Base-by-base conservation (phyloP, 1,140 invertebrate species). In the Asobara japonica region DNA sequence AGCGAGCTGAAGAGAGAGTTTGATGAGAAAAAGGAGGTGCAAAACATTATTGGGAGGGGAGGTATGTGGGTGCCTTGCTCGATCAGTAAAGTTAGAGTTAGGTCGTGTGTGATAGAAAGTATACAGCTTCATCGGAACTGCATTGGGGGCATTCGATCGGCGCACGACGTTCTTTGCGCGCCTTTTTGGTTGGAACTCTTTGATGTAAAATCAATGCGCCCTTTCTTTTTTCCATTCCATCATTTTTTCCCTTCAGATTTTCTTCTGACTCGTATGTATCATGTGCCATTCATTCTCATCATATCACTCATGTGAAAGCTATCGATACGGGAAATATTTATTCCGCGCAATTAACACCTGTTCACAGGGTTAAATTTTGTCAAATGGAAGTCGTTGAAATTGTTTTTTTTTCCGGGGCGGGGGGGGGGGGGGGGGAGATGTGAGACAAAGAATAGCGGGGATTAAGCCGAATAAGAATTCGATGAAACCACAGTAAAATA, bases 181-280 rank as follows among this genome's bases (percentile, higher is more conserved):
- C 84, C 82, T 85, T 86, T 84, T 87, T 83, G 83, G 80, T 79
- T 71, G 78, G 79, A 16, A 5, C 84, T 84, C 85, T 86, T 87
- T 87, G 84, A 85, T 86, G 86, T 84, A 85, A 86, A 87, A 86
- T 86, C 86, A 87, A 85, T 86, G 84, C 41, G 13, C 41, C 82
- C 83, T 86, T 82, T 81, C 80, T 74, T 74, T 76, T 73, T 76
- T 74, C 75, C 75, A 68, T 74, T 74, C 75, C 76, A 72, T 69
- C 75, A 66, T 67, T 76, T 75, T 76, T 80, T n/a, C n/a, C 62
- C 45, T 31, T 64, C 62, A 30, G 62, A 48, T 65, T 71, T 56
- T 48, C 56, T 72, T 78, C 69, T 74, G 71, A 74, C 65, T 71
- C 76, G 76, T 73, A 73, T 74, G 45, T 56, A 72, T 38, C 31